A percentile compares a stretch with the other conserved stretches of the same genome.
phyloP scores from a whole-genome alignment of 2,113 vertebrate species.

The Myrmecophaga tridactyla region DNA sequence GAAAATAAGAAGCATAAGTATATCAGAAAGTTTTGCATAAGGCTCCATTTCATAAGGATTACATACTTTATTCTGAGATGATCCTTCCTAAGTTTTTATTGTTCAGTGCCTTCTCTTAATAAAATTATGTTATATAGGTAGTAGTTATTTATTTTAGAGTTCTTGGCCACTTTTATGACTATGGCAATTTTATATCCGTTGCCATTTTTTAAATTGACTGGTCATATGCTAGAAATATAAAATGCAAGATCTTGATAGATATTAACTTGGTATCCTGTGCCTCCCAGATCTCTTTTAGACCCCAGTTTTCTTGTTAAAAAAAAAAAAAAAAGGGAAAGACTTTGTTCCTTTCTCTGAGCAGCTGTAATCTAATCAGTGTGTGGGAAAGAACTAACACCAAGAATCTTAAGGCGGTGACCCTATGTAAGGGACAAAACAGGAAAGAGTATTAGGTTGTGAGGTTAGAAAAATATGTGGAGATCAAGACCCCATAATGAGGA shows the following conservation, averaged over 20 bases:
- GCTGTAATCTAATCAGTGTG: neutral
- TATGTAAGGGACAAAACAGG: neutral
- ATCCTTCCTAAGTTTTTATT: neutral
- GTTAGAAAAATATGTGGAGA: slow-evolving; percentile 1
- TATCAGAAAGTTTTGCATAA: neutral
- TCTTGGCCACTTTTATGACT: neutral
- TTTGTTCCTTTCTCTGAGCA: neutral
- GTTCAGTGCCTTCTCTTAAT: neutral
- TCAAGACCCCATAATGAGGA: neutral
- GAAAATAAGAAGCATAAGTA: neutral
- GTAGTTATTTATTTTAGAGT: neutral
- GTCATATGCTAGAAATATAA: neutral
- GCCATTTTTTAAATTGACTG: neutral
- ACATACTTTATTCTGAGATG: neutral
- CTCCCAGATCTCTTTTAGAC: neutral
- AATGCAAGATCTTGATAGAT: neutral
- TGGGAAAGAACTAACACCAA: neutral
- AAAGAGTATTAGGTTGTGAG: neutral
- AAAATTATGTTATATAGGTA: neutral
- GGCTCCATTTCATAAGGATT: neutral
- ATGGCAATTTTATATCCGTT: neutral
- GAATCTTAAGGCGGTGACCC: neutral
- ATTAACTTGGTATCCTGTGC: neutral
- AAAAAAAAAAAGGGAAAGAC: no score
- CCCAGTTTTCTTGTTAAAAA: neutral